Evolutionary conservation across 92 coral and sea anemone species (phyloP).

Genomic region (Zoanthus solanderi): DNA sequence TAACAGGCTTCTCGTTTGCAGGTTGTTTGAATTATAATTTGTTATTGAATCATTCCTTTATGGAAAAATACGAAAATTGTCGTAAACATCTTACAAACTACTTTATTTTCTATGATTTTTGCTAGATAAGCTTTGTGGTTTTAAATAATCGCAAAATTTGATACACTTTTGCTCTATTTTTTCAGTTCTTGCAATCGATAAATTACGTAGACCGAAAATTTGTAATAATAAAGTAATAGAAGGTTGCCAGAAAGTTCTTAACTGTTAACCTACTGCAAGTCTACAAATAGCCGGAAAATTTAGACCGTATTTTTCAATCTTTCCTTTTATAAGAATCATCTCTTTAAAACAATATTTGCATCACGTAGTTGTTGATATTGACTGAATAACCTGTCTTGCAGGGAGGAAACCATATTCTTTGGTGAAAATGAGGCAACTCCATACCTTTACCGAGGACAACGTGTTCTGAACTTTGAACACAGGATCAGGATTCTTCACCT

Average conservation of each 20-base stretch:
- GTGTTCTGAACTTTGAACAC: slow-evolving; percentile 27
- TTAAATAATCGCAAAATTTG: slow-evolving; percentile 15
- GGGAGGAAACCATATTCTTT: slow-evolving; percentile 51
- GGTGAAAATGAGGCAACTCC: slow-evolving; percentile 43
- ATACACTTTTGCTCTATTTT: slow-evolving; percentile 12
- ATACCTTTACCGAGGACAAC: slow-evolving; percentile 56
- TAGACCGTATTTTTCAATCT: slow-evolving; percentile 9
- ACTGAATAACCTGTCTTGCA: slow-evolving; percentile 19
- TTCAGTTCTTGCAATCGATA: slow-evolving; percentile 12
- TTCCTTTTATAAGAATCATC: slow-evolving; percentile 1
- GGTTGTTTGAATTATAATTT: slow-evolving; percentile 13
- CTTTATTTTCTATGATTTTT: slow-evolving; percentile 7
- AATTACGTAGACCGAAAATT: slow-evolving; percentile 13
- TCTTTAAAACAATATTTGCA: neutral
- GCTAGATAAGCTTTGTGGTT: slow-evolving; percentile 9
- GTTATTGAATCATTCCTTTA: slow-evolving; percentile 5
- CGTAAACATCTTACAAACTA: slow-evolving; percentile 16
- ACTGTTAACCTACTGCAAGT: slow-evolving; percentile 20
- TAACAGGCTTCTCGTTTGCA: slow-evolving; percentile 5
- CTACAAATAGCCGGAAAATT: slow-evolving; percentile 10
- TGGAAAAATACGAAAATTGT: slow-evolving; percentile 9
- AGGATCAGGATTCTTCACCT: slow-evolving; percentile 28
- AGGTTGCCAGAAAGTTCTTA: slow-evolving; percentile 18
- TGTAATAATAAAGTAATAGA: slow-evolving; percentile 19
- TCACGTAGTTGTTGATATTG: slow-evolving; percentile 18